Evolutionary conservation across 2,113 vertebrate species (phyloP), one percentile per base, ranked within the genome.

Genomic region (Notiomystis cincta): DNA sequence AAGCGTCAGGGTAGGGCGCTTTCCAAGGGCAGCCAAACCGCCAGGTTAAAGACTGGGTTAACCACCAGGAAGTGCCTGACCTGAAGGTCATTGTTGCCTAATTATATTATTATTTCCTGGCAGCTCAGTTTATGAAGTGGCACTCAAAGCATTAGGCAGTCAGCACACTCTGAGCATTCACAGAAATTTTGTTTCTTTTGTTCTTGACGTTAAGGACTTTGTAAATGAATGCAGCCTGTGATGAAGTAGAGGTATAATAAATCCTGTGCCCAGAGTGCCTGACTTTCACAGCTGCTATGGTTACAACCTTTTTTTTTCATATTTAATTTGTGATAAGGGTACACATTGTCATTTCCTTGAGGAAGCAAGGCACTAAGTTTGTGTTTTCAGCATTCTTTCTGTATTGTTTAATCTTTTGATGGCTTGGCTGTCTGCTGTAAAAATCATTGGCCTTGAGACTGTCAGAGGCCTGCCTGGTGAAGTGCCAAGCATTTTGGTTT

Each of bases 41-140:
- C n/a, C 78, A 37, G 92, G 90, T 92, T 94, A 92, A 96, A 92
- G 82, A 90, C 85, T 88, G 92, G 67, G 79, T 96, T 96, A 92
- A 96, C 79, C 67, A 85, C 79, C 72, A 81, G 87, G 79, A 92
- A 89, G 47, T 66, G 48, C 56, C 82, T 0, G 2, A 95, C 58
- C 77, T 89, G 58, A 95, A 90, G 96, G 89, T 93, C 82, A 30
- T 90, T 93, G 84, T 62, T 84, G 61, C 44, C 78, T 95, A 94
- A 97, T 94, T 97, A 78, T 90, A 93, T 88, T 88, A 94, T 76
- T 90, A 90, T 94, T 95, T 96, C 83, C 53, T 87, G 61, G 80
- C 84, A 89, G 51, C 50, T 92, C 67, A 80, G 78, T 76, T 65
- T 96, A 73, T 93, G 89, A 95, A 96, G 84, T 90, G 65, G 87